Conservation (phyloP, 53 echinoderm and acorn worm genomes). For the Temnopleurus reevesii region DNA sequence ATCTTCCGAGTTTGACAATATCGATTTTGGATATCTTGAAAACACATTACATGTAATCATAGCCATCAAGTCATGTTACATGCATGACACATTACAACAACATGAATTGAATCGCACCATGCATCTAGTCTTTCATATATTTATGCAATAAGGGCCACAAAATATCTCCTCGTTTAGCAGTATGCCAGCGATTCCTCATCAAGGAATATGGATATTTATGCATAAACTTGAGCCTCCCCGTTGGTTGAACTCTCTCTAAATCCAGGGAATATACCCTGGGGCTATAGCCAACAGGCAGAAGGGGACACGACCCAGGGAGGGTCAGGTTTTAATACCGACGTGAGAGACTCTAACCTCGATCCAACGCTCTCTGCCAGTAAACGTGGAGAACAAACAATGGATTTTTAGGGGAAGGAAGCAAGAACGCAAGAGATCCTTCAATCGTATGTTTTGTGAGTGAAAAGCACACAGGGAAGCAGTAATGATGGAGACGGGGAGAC, state of each 20-base stretch:
- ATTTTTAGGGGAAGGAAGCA: conserved; percentile 13
- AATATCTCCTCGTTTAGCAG: not conserved
- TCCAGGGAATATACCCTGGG: not conserved
- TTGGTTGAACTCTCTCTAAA: conserved; percentile 2
- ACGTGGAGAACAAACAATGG: conserved; percentile 26
- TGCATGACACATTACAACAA: conserved; percentile 48
- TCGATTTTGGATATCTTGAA: conserved; percentile 12
- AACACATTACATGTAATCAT: conserved; percentile 44
- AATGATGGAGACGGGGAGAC: not conserved
- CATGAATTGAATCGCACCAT: conserved; percentile 31
- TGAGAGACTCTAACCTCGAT: not conserved
- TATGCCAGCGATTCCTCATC: not conserved
- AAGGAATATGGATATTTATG: conserved; percentile 53
- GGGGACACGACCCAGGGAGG: conserved; percentile 23
- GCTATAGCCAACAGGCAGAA: conserved; percentile 40
- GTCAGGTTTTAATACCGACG: conserved; percentile 43
- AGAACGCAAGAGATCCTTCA: conserved; percentile 26
- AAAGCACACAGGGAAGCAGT: not conserved
- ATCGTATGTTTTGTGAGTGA: not conserved
- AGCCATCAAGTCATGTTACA: conserved; percentile 44
- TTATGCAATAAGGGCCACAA: not conserved
- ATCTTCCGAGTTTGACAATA: conserved; percentile 14
- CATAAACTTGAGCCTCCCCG: conserved; percentile 38
- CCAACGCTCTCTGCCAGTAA: not conserved
- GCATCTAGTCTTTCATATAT: not conserved